Evolutionary conservation across 2,797 vertebrate genomes (phyloP).

Genomic region (Sebastiscus tertius): DNA sequence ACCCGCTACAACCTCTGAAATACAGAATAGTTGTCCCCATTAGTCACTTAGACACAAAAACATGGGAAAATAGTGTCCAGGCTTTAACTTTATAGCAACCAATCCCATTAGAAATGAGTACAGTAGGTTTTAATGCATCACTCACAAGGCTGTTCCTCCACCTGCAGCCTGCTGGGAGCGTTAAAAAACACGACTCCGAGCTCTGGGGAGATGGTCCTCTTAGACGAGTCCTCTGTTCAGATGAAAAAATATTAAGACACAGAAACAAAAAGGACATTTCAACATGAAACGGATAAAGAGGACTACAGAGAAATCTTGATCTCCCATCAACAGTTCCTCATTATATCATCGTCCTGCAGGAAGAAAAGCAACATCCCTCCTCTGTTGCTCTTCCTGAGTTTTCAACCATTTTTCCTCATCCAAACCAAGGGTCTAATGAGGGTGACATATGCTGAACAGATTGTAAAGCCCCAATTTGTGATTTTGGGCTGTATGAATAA

Average conservation of each 20-base stretch:
- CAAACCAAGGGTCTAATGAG: not conserved
- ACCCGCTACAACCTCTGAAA: no score
- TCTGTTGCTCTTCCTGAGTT: not conserved
- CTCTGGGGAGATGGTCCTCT: conserved; percentile 92
- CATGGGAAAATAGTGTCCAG: accelerated
- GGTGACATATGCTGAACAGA: not conserved
- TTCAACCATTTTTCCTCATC: not conserved
- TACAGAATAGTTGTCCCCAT: no score
- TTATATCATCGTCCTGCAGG: not conserved
- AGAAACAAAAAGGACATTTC: not conserved
- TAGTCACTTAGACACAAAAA: no score
- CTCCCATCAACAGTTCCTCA: not conserved
- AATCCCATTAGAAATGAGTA: not conserved
- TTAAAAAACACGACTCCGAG: conserved; percentile 95
- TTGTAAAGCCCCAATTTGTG: not conserved
- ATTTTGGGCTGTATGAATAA: not conserved
- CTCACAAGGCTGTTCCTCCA: conserved; percentile 67
- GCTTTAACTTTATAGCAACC: not conserved
- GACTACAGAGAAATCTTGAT: not conserved
- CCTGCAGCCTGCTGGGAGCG: conserved; percentile 75
- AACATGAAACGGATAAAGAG: not conserved
- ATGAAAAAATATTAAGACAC: conserved; percentile 20
- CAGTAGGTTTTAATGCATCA: conserved; percentile 53
- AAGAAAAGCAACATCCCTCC: not conserved
- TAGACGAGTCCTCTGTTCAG: conserved; percentile 82